These are phyloP conservation scores for Drosophila putrida DNA, from an alignment of 2,888 invertebrate genomes.

Conservation along the genomic window DNA sequence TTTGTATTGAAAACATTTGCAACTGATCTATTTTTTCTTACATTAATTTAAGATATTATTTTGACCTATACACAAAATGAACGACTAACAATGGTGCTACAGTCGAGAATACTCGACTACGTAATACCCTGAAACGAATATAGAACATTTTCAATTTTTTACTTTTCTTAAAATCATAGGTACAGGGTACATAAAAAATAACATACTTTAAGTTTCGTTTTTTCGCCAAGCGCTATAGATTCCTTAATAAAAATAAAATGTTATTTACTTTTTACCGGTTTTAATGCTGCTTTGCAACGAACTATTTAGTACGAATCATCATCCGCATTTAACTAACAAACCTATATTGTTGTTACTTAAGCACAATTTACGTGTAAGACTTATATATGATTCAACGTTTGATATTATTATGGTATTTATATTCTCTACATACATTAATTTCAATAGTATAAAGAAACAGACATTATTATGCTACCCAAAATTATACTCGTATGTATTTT, in stretches of 20 bases:
- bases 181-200: slow-evolving; percentile 3
- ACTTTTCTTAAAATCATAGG: no score
- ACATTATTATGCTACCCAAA: slow-evolving; percentile 59
- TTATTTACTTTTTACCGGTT: slow-evolving; percentile 21
- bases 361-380: slow-evolving; percentile 45
- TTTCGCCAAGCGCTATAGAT: background rate
- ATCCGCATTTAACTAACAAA: slow-evolving; percentile 42
- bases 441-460: slow-evolving; percentile 22
- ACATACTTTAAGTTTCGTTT: background rate
- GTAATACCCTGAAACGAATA: slow-evolving; percentile 8
- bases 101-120: slow-evolving; percentile 13
- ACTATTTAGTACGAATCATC: slow-evolving; percentile 30
- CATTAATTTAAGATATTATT: slow-evolving; percentile 28
- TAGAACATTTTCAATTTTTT: no score
- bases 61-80: slow-evolving; percentile 39
- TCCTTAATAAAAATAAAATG: slow-evolving; percentile 17
- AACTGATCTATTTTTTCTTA: slow-evolving; percentile 36
- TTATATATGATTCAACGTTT: slow-evolving; percentile 40
- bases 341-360: slow-evolving; percentile 35
- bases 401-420: slow-evolving; percentile 16
- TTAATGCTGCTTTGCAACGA: slow-evolving; percentile 12
- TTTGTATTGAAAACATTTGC: slow-evolving; percentile 5
- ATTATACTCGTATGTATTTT: slow-evolving; percentile 26
- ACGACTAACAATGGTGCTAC: slow-evolving; percentile 3
- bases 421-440: slow-evolving; percentile 53